Base-by-base conservation (phyloP, 2,113 vertebrate genomes). In the Epinephelus moara region DNA sequence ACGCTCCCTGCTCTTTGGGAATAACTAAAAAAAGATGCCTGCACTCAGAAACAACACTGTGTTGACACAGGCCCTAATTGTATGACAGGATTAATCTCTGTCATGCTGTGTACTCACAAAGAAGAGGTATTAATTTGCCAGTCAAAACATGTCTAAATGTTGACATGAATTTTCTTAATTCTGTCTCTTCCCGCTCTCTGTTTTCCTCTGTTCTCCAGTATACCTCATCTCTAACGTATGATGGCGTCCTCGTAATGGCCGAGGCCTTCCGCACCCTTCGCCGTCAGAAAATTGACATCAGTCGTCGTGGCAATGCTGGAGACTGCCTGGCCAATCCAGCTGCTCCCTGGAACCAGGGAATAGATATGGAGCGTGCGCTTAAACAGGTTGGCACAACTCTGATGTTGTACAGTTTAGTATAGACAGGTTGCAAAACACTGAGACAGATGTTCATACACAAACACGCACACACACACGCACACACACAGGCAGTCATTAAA, bases 241-340 rank as follows among this genome's bases (percentile, higher is more conserved):
- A 99, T 66, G 97, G 98, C 13, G 97, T 99, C 49, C 96, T 99
- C 49, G 98, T 99, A 80, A 99, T 99, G 98, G 97, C 98, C 1
- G 98, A 99, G 94, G 99, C 98, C 3, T 99, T 99, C 85, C 96
- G 98, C 80, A 99, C 96, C 84, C 97, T 99, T 45, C 96, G 98
- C 78, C 96, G 97, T 67, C 98, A 99, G 88, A 99, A 99, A 95
- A 98, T 99, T 72, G 98, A 99, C 90, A 99, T 99, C 93, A 98
- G 98, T 84, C 97, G 98, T 52, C 96, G 98, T 90, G 98, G 98
- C 66, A 99, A 99, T 72, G 98, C 98, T n/a, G 98, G 98, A 2
- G 98, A 99, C 94, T 99, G 98, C 88, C 95, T 99, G 80, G 98
- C 98, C 55, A 99, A 99, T 85, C 98, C 98, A 33, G 98, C 98